A percentile compares a stretch with the other conserved stretches of the same genome.
Conservation (phyloP, 1,140 invertebrate species). For the Drosophila elegans region DNA sequence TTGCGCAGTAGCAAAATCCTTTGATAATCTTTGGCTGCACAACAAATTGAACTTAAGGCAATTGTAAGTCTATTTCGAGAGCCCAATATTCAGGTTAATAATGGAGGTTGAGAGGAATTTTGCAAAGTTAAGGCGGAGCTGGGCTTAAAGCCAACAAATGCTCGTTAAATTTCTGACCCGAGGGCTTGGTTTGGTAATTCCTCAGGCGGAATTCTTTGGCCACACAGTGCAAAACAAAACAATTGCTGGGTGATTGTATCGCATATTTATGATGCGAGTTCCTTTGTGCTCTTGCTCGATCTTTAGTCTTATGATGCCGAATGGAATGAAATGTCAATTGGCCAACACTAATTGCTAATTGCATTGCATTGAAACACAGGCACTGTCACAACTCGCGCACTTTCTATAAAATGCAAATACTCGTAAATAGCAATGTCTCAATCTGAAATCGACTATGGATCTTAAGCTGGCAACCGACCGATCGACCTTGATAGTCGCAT, state of each 20-base stretch:
- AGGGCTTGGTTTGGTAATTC: conserved; percentile 74
- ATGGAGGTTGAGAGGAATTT: conserved; percentile 34
- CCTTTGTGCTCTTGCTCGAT: conserved; percentile 18
- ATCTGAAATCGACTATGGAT: conserved; percentile 34
- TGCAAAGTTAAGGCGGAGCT: conserved; percentile 39
- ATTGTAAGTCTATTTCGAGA: conserved; percentile 22
- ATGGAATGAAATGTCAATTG: conserved; percentile 67
- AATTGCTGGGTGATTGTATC: conserved; percentile 69
- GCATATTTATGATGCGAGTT: conserved; percentile 55
- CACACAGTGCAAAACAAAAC: conserved; percentile 35
- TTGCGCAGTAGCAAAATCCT: conserved; percentile 32
- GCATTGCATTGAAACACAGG: conserved; percentile 58
- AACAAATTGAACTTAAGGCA: conserved; percentile 40
- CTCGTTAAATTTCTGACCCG: conserved; percentile 67
- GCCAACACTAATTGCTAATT: conserved; percentile 71
- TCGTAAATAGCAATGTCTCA: conserved; percentile 41
- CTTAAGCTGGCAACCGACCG: conserved; percentile 58
- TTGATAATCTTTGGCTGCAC: conserved; percentile 38
- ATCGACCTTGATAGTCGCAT: conserved; percentile 58
- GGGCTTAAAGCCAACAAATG: conserved; percentile 44
- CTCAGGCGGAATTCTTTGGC: conserved; percentile 67
- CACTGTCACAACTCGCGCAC: conserved; percentile 39
- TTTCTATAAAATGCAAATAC: conserved; percentile 79
- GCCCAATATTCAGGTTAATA: conserved; percentile 27
- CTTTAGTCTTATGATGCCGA: conserved; percentile 25